phyloP scores from a whole-genome alignment of 2,113 vertebrate genomes.

The Mobula hypostoma region DNA sequence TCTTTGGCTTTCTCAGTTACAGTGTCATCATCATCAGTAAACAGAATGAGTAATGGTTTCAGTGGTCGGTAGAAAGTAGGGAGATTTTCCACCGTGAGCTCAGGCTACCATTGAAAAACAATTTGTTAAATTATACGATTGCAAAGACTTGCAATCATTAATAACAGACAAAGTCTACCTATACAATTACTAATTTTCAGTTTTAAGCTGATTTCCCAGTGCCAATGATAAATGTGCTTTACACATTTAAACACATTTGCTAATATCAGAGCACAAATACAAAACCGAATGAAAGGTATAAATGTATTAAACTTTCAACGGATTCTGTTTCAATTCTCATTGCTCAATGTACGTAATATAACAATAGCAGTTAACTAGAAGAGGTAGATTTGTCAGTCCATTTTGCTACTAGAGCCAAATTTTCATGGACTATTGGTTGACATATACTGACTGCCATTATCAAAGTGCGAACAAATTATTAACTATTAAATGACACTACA shows the following conservation, averaged over 20 bases:
- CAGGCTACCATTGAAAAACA: constrained; percentile 60
- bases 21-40: constrained; percentile 61
- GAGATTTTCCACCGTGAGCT: constrained; percentile 79
- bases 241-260: neutral
- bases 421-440: neutral
- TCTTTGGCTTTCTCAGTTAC: constrained; percentile 52
- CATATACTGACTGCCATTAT: neutral
- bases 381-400: neutral
- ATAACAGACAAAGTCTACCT: neutral
- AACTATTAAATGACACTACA: too few relatives aligned
- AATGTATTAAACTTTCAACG: neutral
- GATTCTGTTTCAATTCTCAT: neutral
- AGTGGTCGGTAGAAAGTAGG: constrained; percentile 62
- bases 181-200: neutral
- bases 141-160: neutral
- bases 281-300: neutral
- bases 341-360: neutral
- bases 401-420: neutral
- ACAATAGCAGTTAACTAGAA: neutral
- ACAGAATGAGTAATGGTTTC: constrained; percentile 77
- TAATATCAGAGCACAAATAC: neutral
- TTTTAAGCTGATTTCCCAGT: neutral
- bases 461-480: too few relatives aligned
- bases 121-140: neutral
- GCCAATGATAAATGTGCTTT: neutral